Base-by-base conservation (phyloP, 2,888 invertebrate species). In the Apodemia hepburni region DNA sequence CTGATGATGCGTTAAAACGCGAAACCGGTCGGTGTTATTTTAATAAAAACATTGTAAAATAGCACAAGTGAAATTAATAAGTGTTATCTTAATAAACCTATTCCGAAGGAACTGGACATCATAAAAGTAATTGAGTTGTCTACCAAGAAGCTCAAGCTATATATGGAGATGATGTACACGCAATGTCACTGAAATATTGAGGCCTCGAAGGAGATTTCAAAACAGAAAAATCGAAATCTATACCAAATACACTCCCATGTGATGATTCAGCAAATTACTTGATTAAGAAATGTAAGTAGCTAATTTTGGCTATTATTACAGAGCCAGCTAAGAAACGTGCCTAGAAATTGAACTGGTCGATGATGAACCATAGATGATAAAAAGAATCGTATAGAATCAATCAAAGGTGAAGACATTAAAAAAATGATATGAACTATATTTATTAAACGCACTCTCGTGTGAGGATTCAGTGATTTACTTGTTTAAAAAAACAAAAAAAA, bases 241-340 rank as follows among this genome's bases (percentile, higher is more conserved):
- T 22, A 5, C 5, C 27, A 9, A 27, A 27, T 22, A 1, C 27
- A 6, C 27, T 54, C 2, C 5, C 22, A 4, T 1, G 7, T 17
- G 18, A 54, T 12, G 54, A 51, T 22, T 54, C 22, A 12, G 12
- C 27, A 11, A 54, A 54, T 3, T 5, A 54, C 15, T 54, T 54
- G 17, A 27, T 54, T 27, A 27, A 54, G 27, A 27, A 54, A 54
- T 22, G 27, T 54, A 15, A 54, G 54, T 22, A 54, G 54, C 54
- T 54, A 27, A 22, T 54, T 27, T 54, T 54, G 22, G 54, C 22
- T 54, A 22, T 6, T 54, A 6, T 12, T 54, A 0, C 54, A 54
- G 15, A 54, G 54, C 27, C 22, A 54, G 15, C 27, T 54, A 27
- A 54, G 27, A 12, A 54, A 54, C 15, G 27, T 54, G 5, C 54